Base-by-base conservation (phyloP, 2,113 vertebrate species). In the Diadophis punctatus region DNA sequence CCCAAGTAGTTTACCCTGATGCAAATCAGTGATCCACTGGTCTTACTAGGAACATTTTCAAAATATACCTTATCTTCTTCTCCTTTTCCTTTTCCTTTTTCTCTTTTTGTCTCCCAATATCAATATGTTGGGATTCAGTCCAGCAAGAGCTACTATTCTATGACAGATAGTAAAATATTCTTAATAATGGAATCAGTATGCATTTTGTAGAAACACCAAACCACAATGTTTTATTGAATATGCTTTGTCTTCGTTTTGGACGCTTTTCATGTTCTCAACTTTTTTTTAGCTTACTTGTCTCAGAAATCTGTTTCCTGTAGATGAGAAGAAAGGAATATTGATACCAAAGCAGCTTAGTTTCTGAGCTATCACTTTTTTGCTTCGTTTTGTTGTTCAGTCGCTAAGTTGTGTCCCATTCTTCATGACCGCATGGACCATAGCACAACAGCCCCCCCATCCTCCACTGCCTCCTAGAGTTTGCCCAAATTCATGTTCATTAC, bases 291-390 rank as follows among this genome's bases (percentile, higher is more conserved):
- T 39, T 48, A 3, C 46, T 91, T 52, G 94, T 95, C 91, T 95
- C 90, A 92, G 95, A 96, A 95, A 95, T 92, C 88, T 92, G 53
- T 46, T 90, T 94, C 23, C 96, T 94, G 89, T 87, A 93, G 91
- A 89, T 91, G 94, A 34, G 92, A 95, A 93, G 90, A 88, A 90
- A 46, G 87, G 87, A 91, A 86, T 56, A 74, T 87, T 94, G 93
- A 87, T 94, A 91, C 94, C 94, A 91, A 94, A 60, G 91, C 91
- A 88, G 93, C 90, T 92, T 91, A 93, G 91, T 23, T 90, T 94
- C 88, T 0, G 48, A 93, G 90, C 88, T 80, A 92, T 39, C 87
- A 85, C 10, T 56, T 91, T 90, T 48, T 88, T 80, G 12, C 86
- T 90, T 90, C 87, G 60, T 91, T 93, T 1, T 90, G 43, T 84